Evolutionary conservation across 1,140 invertebrate genomes (phyloP).

Genomic region (Harlomillsia oculata): DNA sequence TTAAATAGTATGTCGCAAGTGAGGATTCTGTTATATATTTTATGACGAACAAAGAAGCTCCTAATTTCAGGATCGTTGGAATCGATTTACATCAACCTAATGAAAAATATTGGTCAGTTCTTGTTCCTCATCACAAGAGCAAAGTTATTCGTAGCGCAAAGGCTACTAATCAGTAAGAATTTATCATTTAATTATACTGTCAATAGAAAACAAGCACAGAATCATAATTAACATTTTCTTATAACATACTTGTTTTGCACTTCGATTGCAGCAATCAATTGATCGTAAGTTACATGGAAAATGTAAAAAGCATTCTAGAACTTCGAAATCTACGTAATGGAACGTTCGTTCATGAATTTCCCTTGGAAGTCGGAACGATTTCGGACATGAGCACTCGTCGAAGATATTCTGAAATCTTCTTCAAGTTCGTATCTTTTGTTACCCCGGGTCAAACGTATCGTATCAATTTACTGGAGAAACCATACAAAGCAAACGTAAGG

Average conservation of each 20-base stretch:
- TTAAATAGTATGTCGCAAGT: slow-evolving; percentile 75
- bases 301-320: slow-evolving; percentile 48
- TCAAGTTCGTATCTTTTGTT: slow-evolving; percentile 84
- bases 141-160: slow-evolving; percentile 81
- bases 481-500: not conserved
- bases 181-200: not conserved
- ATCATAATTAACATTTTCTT: not conserved
- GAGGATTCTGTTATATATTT: slow-evolving; percentile 71
- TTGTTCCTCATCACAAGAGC: slow-evolving; percentile 74
- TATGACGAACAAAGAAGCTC: slow-evolving; percentile 85
- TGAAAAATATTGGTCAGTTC: slow-evolving; percentile 68
- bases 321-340: slow-evolving; percentile 67
- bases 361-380: slow-evolving; percentile 76
- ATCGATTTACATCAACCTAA: slow-evolving; percentile 74
- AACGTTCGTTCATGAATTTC: slow-evolving; percentile 56
- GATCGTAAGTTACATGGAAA: slow-evolving; percentile 7
- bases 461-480: slow-evolving; percentile 61
- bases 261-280: slow-evolving; percentile 6
- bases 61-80: slow-evolving; percentile 76
- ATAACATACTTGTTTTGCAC: not conserved
- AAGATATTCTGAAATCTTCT: slow-evolving; percentile 81
- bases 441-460: slow-evolving; percentile 82
- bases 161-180: slow-evolving; percentile 64
- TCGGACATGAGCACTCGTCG: slow-evolving; percentile 65
- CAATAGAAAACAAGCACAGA: not conserved